Percentiles rank a stretch among this genome's conserved stretches.
phyloP scores from a whole-genome alignment of 2,888 invertebrate genomes.

The Oligia fasciuncula region DNA sequence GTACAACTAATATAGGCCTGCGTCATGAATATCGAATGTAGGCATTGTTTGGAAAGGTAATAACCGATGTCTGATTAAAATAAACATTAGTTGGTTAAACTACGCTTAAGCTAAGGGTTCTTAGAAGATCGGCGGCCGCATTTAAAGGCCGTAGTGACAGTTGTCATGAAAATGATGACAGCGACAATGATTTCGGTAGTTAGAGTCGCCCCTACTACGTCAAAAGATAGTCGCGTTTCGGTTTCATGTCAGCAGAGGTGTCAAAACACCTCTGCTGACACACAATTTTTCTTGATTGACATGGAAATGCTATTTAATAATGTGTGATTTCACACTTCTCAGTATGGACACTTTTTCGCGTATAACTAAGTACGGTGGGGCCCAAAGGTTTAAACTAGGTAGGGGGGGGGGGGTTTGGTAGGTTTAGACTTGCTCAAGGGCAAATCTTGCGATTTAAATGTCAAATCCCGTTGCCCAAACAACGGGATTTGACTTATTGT shows the following conservation, averaged over 20 bases:
- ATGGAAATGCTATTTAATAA: too few relatives aligned
- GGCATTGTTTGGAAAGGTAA: not conserved
- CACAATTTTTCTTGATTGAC: too few relatives aligned
- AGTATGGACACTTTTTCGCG: too few relatives aligned
- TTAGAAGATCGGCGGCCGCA: not conserved
- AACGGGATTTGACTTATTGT: not conserved
- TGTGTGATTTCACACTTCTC: too few relatives aligned
- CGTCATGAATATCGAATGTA: constrained; percentile 15
- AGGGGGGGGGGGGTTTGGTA: too few relatives aligned
- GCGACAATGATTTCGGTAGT: not conserved
- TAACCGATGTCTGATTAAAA: constrained; percentile 4
- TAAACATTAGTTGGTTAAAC: not conserved
- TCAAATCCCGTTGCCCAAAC: too few relatives aligned
- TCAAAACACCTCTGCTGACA: too few relatives aligned
- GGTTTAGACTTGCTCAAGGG: too few relatives aligned
- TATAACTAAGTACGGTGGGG: too few relatives aligned
- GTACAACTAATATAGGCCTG: not conserved
- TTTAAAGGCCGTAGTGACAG: not conserved
- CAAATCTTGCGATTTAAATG: not conserved
- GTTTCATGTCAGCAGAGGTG: too few relatives aligned
- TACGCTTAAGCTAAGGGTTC: not conserved
- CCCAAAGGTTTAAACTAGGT: too few relatives aligned
- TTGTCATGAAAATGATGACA: not conserved
- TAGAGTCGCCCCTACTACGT: not conserved
- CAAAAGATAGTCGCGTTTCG: not conserved